A percentile compares a stretch with the other conserved stretches of the same genome.
These are phyloP conservation scores for Gorsachius goisagi DNA, from an alignment of 2,113 vertebrate genomes.

Conservation along the genomic window DNA sequence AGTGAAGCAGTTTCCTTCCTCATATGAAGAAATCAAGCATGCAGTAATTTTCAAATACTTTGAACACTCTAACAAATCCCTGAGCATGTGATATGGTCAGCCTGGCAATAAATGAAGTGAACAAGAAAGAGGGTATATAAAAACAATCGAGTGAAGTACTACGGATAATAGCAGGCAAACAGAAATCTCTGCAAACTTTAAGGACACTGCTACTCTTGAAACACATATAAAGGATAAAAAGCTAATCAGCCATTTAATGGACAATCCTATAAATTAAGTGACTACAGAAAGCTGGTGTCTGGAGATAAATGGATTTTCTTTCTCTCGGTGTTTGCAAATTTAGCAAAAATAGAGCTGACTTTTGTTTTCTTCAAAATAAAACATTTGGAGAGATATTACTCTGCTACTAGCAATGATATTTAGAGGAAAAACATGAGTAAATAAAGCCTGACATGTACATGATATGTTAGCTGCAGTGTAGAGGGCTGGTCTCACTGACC, in stretches of 20 bases:
- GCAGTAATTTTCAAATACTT: not conserved
- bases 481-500: not conserved
- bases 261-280: constrained; percentile 64
- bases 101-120: not conserved
- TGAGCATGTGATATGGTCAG: not conserved
- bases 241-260: constrained; percentile 67
- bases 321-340: constrained; percentile 39
- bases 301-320: constrained; percentile 60
- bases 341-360: not conserved
- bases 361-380: not conserved
- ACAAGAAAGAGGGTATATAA: not conserved
- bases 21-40: not conserved
- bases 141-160: constrained; percentile 18
- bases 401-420: not conserved
- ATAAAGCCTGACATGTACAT: not conserved
- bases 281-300: constrained; percentile 35
- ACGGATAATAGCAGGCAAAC: constrained; percentile 15
- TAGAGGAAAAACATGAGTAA: not conserved
- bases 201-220: constrained; percentile 40
- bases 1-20: not conserved
- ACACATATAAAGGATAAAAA: constrained; percentile 61
- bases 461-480: not conserved
- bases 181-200: constrained; percentile 57
- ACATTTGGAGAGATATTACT: not conserved
- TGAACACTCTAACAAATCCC: not conserved